Evolutionary conservation across 2,888 invertebrate genomes (phyloP), one percentile per base, ranked within the genome.

Genomic region (Idaea straminata): DNA sequence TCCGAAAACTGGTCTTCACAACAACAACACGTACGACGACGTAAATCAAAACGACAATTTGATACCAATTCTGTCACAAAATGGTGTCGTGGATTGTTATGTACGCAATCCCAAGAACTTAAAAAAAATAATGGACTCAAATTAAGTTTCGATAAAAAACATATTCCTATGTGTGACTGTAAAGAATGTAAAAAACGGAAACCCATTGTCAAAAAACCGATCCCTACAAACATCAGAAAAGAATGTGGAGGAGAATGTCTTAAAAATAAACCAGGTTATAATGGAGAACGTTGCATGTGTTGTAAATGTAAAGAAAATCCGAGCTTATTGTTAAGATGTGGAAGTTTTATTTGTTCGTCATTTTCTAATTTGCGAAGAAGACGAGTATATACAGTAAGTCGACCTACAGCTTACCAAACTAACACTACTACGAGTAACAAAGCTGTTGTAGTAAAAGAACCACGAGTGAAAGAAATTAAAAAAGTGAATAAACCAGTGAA

Each of bases 281-380:
- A 36, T 57, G 35, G 35, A 47, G 7, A 15, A 15, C 35, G 59
- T 34, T 66, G 66, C n/a, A 38, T 25, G 10, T 65, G 69, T n/a
- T 63, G 65, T 61, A 65, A 66, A 67, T 65, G 66, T 57, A 64
- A 65, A 6, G 63, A 65, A 65, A 65, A 64, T 15, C 63, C 61
- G 15, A 64, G 7, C 5, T 59, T 58, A 62, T 34, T 59, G 47
- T 47, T 13, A 0, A 62, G 57, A 5, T 64, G 64, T 47, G 62
- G 57, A 69, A 67, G 64, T 3, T 64, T 65, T 25, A 58, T 69
- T 47, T 61, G 64, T 61, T 59, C 68, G 61, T 62, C 69, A 13
- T 63, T 68, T 5, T 61, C 62, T 35, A 67, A 57, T 16, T 16
- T 66, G 0, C 59, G 38, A 6, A 57, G 57, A 5, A 66, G 60